Evolutionary conservation across 2,888 invertebrate species (phyloP).

Genomic region (Nymphalis c-album): DNA sequence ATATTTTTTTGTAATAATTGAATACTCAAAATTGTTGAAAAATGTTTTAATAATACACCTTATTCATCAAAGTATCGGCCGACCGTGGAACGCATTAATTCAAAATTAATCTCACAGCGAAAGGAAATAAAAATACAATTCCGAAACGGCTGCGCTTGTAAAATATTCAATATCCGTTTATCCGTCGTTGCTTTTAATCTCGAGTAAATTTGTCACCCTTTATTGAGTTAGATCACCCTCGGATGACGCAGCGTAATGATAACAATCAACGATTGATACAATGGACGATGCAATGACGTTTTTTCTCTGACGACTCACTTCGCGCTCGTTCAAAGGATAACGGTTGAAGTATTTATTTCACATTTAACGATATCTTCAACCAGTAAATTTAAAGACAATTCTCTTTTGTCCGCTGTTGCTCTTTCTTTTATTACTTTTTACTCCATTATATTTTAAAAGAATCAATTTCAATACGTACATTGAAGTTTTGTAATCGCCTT

Average conservation of each 20-base stretch:
- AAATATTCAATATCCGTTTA: constrained; percentile 60
- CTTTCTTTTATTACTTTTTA: constrained; percentile 9
- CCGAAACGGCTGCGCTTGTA: background rate
- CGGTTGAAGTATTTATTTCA: constrained; percentile 6
- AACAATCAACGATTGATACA: constrained; percentile 31
- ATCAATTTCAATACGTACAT: constrained; percentile 1
- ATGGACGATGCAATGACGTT: constrained; percentile 5
- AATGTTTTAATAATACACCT: no score
- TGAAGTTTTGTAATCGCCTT: background rate
- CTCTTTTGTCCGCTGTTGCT: constrained; percentile 16
- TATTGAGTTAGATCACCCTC: constrained; percentile 40
- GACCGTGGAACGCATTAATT: background rate
- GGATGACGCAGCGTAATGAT: constrained; percentile 26
- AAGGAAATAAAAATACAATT: background rate
- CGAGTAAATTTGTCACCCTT: constrained; percentile 53
- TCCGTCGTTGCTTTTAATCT: constrained; percentile 55
- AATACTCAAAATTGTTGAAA: no score
- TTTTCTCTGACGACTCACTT: constrained; percentile 6
- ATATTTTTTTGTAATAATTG: no score
- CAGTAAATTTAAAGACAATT: constrained; percentile 31
- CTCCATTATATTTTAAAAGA: constrained; percentile 6
- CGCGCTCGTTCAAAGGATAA: constrained; percentile 7
- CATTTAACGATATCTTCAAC: constrained; percentile 16
- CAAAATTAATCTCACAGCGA: background rate
- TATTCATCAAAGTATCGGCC: no score